These are phyloP conservation scores for Gibbula magus DNA, from an alignment of 2,888 invertebrate species.

Conservation along the genomic window DNA sequence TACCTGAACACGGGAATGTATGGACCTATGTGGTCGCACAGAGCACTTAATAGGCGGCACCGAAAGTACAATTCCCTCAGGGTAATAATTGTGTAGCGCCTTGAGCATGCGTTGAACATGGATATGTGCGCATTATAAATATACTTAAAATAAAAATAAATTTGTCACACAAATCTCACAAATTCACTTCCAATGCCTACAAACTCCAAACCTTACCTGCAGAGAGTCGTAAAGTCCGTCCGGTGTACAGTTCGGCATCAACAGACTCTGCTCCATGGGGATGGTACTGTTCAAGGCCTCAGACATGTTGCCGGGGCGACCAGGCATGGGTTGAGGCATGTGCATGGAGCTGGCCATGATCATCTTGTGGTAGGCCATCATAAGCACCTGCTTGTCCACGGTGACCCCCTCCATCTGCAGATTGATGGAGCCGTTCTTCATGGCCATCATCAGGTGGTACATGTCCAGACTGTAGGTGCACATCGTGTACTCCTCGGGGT, in stretches of 20 bases:
- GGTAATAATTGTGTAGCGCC: too few relatives aligned
- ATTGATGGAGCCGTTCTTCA: not conserved
- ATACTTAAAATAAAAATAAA: too few relatives aligned
- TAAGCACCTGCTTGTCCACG: not conserved
- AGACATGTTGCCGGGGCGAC: not conserved
- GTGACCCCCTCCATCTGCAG: not conserved
- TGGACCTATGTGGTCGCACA: too few relatives aligned
- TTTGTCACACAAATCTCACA: too few relatives aligned
- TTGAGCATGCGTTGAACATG: too few relatives aligned
- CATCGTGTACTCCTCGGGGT: not conserved
- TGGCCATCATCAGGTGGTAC: not conserved
- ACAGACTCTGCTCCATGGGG: not conserved
- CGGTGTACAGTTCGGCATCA: not conserved
- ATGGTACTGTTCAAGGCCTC: not conserved
- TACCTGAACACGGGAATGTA: too few relatives aligned
- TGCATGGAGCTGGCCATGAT: not conserved
- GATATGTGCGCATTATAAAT: too few relatives aligned
- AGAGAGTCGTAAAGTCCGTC: not conserved
- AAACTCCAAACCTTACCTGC: not conserved
- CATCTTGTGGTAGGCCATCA: not conserved
- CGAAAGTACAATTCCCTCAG: too few relatives aligned
- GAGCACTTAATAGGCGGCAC: too few relatives aligned
- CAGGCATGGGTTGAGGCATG: not conserved
- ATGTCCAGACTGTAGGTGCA: not conserved
- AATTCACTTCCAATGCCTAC: too few relatives aligned